A percentile compares a stretch with the other conserved stretches of the same genome.
These are phyloP conservation scores for Brachionus rubens DNA, from an alignment of 1,140 invertebrate species.

Conservation along the genomic window DNA sequence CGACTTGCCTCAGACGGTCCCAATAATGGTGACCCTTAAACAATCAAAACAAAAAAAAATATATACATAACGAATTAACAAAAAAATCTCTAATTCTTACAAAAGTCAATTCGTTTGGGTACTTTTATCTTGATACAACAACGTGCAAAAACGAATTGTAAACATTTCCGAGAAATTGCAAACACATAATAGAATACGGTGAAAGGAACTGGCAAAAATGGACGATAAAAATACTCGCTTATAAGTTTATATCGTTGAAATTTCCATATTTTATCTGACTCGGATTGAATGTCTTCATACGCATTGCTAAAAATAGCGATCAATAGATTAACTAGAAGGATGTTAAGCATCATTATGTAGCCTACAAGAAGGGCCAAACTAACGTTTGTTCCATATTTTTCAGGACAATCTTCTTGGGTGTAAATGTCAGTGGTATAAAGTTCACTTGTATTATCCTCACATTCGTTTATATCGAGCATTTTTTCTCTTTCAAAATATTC, in stretches of 20 bases:
- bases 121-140: conserved; percentile 22
- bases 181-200: conserved; percentile 56
- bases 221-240: conserved; percentile 59
- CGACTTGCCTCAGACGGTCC: neutral
- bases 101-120: neutral
- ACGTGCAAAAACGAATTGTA: neutral
- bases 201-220: conserved; percentile 59
- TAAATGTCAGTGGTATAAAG: neutral
- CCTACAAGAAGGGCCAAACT: conserved; percentile 87
- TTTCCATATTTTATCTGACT: conserved; percentile 57
- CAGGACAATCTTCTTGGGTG: conserved; percentile 33
- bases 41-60: neutral
- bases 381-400: conserved; percentile 63
- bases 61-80: neutral
- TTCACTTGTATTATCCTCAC: conserved; percentile 5
- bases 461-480: conserved; percentile 7
- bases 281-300: conserved; percentile 53
- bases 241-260: conserved; percentile 59
- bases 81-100: neutral
- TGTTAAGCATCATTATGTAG: conserved; percentile 90
- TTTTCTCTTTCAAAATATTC: conserved; percentile 46
- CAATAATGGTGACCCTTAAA: neutral
- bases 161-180: conserved; percentile 26
- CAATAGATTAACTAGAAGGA: conserved; percentile 89
- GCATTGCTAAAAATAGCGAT: conserved; percentile 85